Evolutionary conservation across 2,888 invertebrate genomes (phyloP).

Genomic region (Notodonta ziczac): DNA sequence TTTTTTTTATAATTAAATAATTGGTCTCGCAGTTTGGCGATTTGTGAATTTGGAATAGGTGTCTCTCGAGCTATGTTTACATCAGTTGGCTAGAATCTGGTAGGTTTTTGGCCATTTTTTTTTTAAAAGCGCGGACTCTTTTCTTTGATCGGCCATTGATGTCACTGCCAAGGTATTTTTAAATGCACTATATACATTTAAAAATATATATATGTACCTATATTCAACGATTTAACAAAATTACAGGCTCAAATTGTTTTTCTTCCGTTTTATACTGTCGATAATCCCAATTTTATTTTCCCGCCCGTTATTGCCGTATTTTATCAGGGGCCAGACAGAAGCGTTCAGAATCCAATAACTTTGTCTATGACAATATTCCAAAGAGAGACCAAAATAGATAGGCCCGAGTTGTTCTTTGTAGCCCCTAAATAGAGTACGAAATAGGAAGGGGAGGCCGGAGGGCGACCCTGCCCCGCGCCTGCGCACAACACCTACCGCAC

Average conservation of each 20-base stretch:
- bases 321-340: constrained; percentile 42
- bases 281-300: constrained; percentile 42
- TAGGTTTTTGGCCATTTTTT: background rate
- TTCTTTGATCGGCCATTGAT: too few species aligned
- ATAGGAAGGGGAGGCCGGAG: constrained; percentile 76
- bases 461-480: constrained; percentile 68
- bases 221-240: too few species aligned
- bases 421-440: constrained; percentile 84
- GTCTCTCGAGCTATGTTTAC: too few species aligned
- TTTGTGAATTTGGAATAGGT: too few species aligned
- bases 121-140: too few species aligned
- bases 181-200: too few species aligned
- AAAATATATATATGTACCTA: too few species aligned
- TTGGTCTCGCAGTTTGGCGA: too few species aligned
- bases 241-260: background rate
- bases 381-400: constrained; percentile 80
- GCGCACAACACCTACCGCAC: constrained; percentile 57
- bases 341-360: constrained; percentile 70
- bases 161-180: too few species aligned
- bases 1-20: background rate
- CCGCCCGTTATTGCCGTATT: constrained; percentile 34
- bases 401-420: constrained; percentile 77
- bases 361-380: constrained; percentile 77
- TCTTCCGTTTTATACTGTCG: constrained; percentile 21
- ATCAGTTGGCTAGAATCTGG: too few species aligned